These are phyloP conservation scores for Pachliopta kotzebuea DNA, from an alignment of 2,888 invertebrate genomes.

Conservation along the genomic window DNA sequence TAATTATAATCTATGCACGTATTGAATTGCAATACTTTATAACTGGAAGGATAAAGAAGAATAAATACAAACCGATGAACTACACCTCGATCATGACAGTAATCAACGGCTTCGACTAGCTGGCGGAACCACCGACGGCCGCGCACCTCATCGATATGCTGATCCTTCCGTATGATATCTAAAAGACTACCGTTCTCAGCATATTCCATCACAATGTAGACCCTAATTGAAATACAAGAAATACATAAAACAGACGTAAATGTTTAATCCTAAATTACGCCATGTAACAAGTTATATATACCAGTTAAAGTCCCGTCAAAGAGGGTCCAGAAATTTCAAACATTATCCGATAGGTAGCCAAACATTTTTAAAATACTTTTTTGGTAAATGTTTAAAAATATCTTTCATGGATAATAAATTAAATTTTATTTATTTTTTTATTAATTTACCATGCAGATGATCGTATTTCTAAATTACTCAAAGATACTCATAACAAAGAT, in stretches of 20 bases:
- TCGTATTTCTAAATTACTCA: too few species aligned
- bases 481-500: not conserved
- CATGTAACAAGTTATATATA: too few species aligned
- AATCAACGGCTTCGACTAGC: constrained; percentile 86
- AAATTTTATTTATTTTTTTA: too few species aligned
- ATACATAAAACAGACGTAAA: not conserved
- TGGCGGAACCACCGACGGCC: constrained; percentile 87
- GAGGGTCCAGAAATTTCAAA: too few species aligned
- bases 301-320: too few species aligned
- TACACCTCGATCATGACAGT: constrained; percentile 89
- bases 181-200: constrained; percentile 90
- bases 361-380: too few species aligned
- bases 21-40: too few species aligned
- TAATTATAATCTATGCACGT: not conserved
- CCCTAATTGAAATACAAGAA: constrained; percentile 66
- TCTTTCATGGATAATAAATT: too few species aligned
- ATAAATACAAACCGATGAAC: constrained; percentile 85
- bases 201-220: constrained; percentile 92
- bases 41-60: not conserved
- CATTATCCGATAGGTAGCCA: too few species aligned
- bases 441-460: too few species aligned
- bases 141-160: constrained; percentile 84
- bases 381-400: too few species aligned
- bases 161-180: constrained; percentile 87
- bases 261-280: too few species aligned